Evolutionary conservation across 2,113 vertebrate genomes (phyloP), one percentile per base, ranked within the genome.

Genomic region (human (Homo sapiens)): DNA sequence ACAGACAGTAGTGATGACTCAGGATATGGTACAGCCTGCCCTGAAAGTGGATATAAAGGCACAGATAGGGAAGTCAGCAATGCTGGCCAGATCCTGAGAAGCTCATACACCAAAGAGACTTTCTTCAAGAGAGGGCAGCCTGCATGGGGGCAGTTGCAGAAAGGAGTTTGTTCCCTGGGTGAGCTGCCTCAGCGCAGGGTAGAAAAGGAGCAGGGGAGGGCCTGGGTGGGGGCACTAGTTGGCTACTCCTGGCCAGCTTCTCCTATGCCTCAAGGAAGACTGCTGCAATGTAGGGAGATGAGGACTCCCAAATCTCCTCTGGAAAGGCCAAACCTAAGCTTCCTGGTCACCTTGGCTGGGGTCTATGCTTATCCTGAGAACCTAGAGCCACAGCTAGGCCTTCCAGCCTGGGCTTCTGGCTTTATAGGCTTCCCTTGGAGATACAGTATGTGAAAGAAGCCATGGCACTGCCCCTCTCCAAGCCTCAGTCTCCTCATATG

Each of bases 201-300:
- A 45, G 27, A 72, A 11, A 38, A 75, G 73, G 40, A 76, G 27
- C 35, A 72, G 55, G 66, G 48, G 52, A 70, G 50, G n/a, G 43
- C 6, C 2, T 10, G 20, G n/a, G 50, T 6, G 10, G 27, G 5
- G 35, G 6, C 0, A 5, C 57, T 18, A 6, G 20, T 10, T 7
- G 79, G 88, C 32, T 14, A 6, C 16, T 12, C 23, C 5, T 61
- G 9, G 32, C 32, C 70, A n/a, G 68, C 22, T 72, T 72, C 18
- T n/a, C 35, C 25, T 64, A 0, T 0, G 1, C 61, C 52, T 76
- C 45, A 18, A 92, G 20, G 70, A 82, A 87, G 64, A 55, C 18
- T 38, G n/a, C 12, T 66, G 52, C 40, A 55, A 50, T 0, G 9
- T 17, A 35, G 55, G 73, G 32, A 35, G 32, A 38, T 18, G 1